Evolutionary conservation across 2,888 invertebrate species (phyloP), one percentile per base, ranked within the genome.

Genomic region (Tromatobia lineatoria): DNA sequence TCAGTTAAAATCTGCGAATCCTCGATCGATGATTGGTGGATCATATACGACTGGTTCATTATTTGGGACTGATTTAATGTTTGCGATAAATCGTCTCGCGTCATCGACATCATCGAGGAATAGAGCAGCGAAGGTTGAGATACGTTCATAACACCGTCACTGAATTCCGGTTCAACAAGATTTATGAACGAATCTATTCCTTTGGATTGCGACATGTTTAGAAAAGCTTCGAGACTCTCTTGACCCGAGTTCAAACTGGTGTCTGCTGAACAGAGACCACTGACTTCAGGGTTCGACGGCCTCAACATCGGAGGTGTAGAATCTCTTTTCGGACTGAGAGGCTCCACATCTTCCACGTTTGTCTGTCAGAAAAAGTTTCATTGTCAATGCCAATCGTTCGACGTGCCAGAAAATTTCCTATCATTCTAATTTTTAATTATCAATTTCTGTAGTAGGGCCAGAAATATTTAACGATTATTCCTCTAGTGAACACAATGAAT

Each of bases 131-230:
- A 93, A 20, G 93, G 92, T 45, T 92, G 92, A 1, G 93, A 92
- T 61, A 90, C 80, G 25, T 92, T 93, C 90, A 92, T 93, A 4
- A 93, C 13, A n/a, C 88, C 71, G 76, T 92, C 91, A 50, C 78
- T 88, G 23, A 93, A 89, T 57, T 92, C 92, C 10, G 93, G 91
- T 59, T 92, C 93, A 8, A 87, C 88, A 78, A 92, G 88, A 80
- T 93, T 93, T 15, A 92, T 90, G 52, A 94, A 91, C 0, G 93
- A 93, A 87, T 92, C 93, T 3, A 90, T 90, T 79, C 91, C 92
- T 69, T 93, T 93, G 0, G 92, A 91, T 61, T 89, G 89, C 1
- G 93, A 91, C 82, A 92, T 87, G 66, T 93, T 91, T 42, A 92
- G 59, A 61, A 94, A 93, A 15, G 91, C 89, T 83, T 94, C 93